These are phyloP conservation scores for Candoia aspera DNA, from an alignment of 2,113 vertebrate species.

Conservation along the genomic window DNA sequence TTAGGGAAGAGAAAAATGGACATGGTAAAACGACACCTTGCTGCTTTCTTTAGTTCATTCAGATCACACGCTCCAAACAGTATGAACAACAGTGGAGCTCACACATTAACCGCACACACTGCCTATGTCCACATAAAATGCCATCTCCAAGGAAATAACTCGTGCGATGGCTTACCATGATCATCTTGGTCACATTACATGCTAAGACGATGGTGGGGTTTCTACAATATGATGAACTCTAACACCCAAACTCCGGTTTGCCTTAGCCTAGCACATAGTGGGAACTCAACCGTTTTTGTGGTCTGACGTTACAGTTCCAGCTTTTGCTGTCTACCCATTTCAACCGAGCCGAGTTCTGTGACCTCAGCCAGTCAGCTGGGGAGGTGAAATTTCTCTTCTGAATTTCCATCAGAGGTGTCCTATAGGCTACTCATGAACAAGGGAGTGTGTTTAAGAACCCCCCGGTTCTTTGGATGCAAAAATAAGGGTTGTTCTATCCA, in stretches of 20 bases:
- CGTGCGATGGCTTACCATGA: background rate
- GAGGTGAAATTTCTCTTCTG: background rate
- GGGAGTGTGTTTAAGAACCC: background rate
- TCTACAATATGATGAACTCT: background rate
- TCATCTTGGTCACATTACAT: background rate
- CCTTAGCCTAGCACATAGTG: too few relatives aligned
- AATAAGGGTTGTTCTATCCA: background rate
- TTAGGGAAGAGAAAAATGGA: background rate
- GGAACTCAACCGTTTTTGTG: background rate
- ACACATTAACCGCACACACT: background rate
- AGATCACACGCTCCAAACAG: background rate
- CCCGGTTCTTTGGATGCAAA: background rate
- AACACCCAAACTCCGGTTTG: background rate
- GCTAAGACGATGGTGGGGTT: background rate
- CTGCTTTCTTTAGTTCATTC: background rate
- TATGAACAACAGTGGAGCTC: background rate
- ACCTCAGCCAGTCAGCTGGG: background rate
- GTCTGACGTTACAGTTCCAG: background rate
- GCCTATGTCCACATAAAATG: background rate
- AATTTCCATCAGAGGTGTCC: background rate
- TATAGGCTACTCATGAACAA: background rate
- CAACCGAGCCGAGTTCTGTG: background rate
- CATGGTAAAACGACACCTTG: background rate
- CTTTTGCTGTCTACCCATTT: background rate
- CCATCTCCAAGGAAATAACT: background rate